Evolutionary conservation across 2,797 vertebrate species (phyloP), one percentile per base, ranked within the genome.

Genomic region (Syndactyla subalaris): DNA sequence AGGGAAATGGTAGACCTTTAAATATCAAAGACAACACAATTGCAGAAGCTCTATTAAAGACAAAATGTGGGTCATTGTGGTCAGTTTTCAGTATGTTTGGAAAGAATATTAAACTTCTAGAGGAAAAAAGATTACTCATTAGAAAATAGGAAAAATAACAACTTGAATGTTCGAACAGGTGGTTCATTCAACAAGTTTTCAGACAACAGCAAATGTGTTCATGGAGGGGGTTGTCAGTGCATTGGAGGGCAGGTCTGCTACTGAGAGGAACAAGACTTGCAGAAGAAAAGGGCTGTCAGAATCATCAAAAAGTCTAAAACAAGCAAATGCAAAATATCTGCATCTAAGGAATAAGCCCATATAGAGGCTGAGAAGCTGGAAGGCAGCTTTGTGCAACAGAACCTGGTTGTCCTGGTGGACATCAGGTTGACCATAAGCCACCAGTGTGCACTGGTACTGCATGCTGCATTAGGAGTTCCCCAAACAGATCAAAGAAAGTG

Each of bases 371-470:
- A n/a, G 5, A 12, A 54, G 11, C 14, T 61, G 62, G 24, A 77
- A 77, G 46, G 20, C 9, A 41, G 24, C 12, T 54, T 58, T 71
- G 20, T 7, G 72, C 43, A 71, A 58, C 16, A 39, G 65, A 70
- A 70, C 24, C 24, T 30, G n/a, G 29, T 46, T 34, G 16, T 39
- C 3, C 48, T 72, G 20, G 32, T 3, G 27, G 14, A 46, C 26
- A 20, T 7, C 34, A 51, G 46, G 9, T 3, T 46, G 41, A 12
- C 20, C n/a, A 16, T 6, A 19, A 68, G 19, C 3, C 21, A 51
- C 23, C 15, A 23, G 0, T 6, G 7, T 26, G 30, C 24, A 10
- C 13, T 46, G 5, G 23, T 2, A 11, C 32, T 32, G 16, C 0
- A 0, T 14, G 22, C 8, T 9, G 1, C 16, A 38, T 9, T 38